Base-by-base conservation (phyloP, 2,113 vertebrate species). In the Potamarius usumacintae region DNA sequence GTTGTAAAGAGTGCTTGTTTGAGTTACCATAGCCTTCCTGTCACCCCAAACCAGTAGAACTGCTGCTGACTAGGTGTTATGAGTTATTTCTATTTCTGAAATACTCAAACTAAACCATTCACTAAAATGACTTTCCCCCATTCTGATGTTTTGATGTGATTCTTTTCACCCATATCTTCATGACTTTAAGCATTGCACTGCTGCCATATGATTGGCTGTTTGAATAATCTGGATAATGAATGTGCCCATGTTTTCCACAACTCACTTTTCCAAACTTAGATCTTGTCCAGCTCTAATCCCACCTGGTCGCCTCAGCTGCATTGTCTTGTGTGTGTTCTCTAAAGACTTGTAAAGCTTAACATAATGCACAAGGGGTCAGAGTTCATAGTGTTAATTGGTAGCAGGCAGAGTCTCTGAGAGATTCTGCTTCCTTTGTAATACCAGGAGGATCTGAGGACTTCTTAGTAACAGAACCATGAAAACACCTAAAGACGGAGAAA, bases 371-470 rank as follows among this genome's bases (percentile, higher is more conserved):
- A 20, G 69, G 71, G 88, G 85, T 80, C 71, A 89, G 84, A 90
- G 91, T 89, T 92, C 91, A 89, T 83, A 53, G 48, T n/a, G 55
- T 82, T 92, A 92, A 92, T 92, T 90, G 88, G 90, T 83, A 82
- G 63, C 62, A 69, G 74, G 85, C 85, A 78, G 82, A 55, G 58
- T 87, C 89, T 82, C 53, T 74, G 72, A 85, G 50, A 83, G 78
- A 88, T 85, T 74, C 71, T 25, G 69, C 25, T 58, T 85, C 67
- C 77, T 91, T 89, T 83, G 62, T 88, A 86, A 69, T 84, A 63
- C 81, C 20, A 12, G 50, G 7, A 84, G 85, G 88, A 84, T 88
- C 74, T 86, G 63, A 87, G 83, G 69, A 34, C 50, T 79, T 62
- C 30, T 69, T 82, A 77, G 80, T 58, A 88, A 85, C 48, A 7